phyloP scores from a whole-genome alignment of 1,140 invertebrate species.

The Sitophilus oryzae region DNA sequence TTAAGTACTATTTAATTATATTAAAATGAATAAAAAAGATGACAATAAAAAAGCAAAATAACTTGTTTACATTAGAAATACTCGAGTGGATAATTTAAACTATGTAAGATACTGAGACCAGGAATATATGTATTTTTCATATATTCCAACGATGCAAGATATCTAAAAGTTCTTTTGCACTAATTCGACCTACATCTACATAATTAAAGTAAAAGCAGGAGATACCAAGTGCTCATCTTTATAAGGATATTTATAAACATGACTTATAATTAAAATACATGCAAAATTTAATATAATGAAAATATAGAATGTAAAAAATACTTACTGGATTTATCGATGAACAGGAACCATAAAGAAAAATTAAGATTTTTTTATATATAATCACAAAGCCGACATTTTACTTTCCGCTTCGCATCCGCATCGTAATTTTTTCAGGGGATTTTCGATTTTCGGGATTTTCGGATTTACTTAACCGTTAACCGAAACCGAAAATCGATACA shows the following conservation, averaged over 20 bases:
- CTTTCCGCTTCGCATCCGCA: no score
- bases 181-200: slow-evolving; percentile 24
- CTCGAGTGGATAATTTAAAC: no score
- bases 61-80: not conserved
- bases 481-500: no score
- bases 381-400: not conserved
- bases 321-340: not conserved
- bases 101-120: slow-evolving; percentile 25
- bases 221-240: slow-evolving; percentile 21
- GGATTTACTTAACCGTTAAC: no score
- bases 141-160: slow-evolving; percentile 24
- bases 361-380: not conserved
- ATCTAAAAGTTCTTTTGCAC: slow-evolving; percentile 21
- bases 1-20: not conserved
- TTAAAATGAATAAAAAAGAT: not conserved
- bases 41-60: not conserved
- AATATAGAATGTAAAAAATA: not conserved
- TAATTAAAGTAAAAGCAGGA: slow-evolving; percentile 16
- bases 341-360: not conserved
- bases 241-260: not conserved
- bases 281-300: not conserved
- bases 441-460: no score
- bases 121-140: slow-evolving; percentile 10
- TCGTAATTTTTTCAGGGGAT: no score
- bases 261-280: not conserved